A percentile compares a stretch with the other conserved stretches of the same genome.
These are phyloP conservation scores for Holacanthella duospinosa DNA, from an alignment of 2,888 invertebrate genomes.

Conservation along the genomic window DNA sequence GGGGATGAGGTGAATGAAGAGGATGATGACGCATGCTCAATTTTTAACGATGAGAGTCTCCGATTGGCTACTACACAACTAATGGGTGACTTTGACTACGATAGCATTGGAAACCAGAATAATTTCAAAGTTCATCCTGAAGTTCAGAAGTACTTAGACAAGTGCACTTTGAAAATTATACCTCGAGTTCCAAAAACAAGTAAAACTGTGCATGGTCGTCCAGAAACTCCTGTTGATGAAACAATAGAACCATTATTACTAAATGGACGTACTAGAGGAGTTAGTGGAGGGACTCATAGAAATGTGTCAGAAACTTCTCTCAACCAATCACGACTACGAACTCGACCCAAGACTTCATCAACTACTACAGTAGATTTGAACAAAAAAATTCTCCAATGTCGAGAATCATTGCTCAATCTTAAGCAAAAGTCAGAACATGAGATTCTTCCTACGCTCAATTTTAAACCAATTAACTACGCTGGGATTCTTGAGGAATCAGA, in stretches of 20 bases:
- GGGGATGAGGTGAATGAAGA: neutral
- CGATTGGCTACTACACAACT: neutral
- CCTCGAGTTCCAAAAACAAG: neutral
- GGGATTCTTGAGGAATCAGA: neutral
- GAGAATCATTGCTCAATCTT: neutral
- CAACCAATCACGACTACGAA: neutral
- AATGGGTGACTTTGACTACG: neutral
- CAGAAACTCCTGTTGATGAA: neutral
- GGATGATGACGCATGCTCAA: neutral
- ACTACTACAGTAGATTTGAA: neutral
- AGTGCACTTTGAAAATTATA: neutral
- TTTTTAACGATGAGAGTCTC: neutral
- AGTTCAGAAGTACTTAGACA: neutral
- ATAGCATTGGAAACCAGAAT: neutral
- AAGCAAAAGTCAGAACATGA: neutral
- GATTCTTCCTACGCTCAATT: neutral
- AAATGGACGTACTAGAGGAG: neutral
- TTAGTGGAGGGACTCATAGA: neutral
- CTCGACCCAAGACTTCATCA: neutral
- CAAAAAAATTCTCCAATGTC: neutral
- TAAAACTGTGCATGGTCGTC: neutral
- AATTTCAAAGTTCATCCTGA: neutral
- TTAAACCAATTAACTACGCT: neutral
- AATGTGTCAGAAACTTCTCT: neutral
- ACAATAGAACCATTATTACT: neutral